phyloP scores from a whole-genome alignment of 2,113 vertebrate species.

The Tenrec ecaudatus region DNA sequence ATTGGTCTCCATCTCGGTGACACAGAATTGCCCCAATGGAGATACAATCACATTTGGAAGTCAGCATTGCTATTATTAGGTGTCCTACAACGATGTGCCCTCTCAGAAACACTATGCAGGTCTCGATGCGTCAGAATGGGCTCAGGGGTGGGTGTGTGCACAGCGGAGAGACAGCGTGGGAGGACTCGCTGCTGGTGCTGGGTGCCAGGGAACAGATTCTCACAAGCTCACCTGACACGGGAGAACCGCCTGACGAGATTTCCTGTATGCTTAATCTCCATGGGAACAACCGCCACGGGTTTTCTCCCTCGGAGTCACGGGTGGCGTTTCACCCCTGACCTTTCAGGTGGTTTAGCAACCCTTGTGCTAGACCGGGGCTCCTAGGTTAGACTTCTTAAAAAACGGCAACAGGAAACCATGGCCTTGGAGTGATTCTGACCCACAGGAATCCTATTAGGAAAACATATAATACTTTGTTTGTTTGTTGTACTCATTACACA shows the following conservation, averaged over 20 bases:
- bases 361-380: background rate
- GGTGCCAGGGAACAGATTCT: background rate
- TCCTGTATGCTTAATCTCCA: no score
- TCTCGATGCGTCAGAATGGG: no score
- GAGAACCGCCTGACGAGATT: no score
- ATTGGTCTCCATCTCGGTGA: slow-evolving; percentile 4
- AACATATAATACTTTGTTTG: background rate
- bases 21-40: background rate
- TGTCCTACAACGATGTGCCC: no score
- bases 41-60: background rate
- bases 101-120: no score
- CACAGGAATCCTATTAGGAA: background rate
- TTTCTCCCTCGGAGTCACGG: no score
- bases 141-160: background rate
- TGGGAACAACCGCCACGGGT: no score
- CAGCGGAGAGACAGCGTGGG: no score
- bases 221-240: no score
- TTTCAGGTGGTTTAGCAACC: no score
- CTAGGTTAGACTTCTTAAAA: background rate
- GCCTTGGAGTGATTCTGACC: background rate
- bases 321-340: no score
- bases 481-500: background rate
- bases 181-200: background rate
- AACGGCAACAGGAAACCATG: background rate
- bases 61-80: background rate